Percentiles rank a stretch among this genome's conserved stretches.
phyloP scores from a whole-genome alignment of 2,888 invertebrate genomes.

The Hemicrepidius hirtus region DNA sequence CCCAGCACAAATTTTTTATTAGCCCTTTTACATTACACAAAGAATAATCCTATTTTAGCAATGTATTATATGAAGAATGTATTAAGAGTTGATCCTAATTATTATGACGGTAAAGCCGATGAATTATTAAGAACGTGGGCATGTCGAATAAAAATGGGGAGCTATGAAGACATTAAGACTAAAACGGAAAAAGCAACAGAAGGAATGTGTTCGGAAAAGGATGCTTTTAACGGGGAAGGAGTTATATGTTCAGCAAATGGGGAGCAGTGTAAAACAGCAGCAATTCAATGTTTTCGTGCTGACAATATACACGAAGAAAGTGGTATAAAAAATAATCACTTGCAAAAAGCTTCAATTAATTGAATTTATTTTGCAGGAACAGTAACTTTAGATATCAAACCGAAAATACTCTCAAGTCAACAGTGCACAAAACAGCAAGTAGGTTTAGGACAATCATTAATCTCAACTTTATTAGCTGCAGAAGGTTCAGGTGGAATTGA shows the following conservation, averaged over 20 bases:
- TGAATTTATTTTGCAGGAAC: slow-evolving; percentile 27
- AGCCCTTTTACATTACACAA: slow-evolving; percentile 78
- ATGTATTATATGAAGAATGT: slow-evolving; percentile 78
- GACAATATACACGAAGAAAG: slow-evolving; percentile 43
- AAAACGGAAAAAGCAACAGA: slow-evolving; percentile 57
- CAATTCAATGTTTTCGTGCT: slow-evolving; percentile 48
- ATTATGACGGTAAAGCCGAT: slow-evolving; percentile 73
- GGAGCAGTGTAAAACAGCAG: slow-evolving; percentile 68
- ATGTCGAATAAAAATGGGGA: slow-evolving; percentile 71
- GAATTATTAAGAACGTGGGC: slow-evolving; percentile 74
- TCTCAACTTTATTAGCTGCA: slow-evolving; percentile 61
- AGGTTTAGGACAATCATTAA: slow-evolving; percentile 59
- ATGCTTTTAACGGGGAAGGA: slow-evolving; percentile 64
- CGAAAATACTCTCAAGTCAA: slow-evolving; percentile 55
- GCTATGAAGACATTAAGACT: slow-evolving; percentile 59
- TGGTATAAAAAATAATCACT: slow-evolving; percentile 5
- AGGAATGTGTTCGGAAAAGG: slow-evolving; percentile 63
- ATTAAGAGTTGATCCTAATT: slow-evolving; percentile 74
- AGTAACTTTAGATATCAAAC: slow-evolving; percentile 41
- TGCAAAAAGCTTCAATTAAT: neutral
- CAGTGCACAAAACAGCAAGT: slow-evolving; percentile 61
- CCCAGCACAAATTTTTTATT: slow-evolving; percentile 83
- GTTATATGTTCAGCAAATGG: slow-evolving; percentile 69
- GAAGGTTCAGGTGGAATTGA: slow-evolving; percentile 65
- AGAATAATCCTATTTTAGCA: slow-evolving; percentile 78